Conservation (phyloP, 2,797 vertebrate species). For the Epinephelus awoara region DNA sequence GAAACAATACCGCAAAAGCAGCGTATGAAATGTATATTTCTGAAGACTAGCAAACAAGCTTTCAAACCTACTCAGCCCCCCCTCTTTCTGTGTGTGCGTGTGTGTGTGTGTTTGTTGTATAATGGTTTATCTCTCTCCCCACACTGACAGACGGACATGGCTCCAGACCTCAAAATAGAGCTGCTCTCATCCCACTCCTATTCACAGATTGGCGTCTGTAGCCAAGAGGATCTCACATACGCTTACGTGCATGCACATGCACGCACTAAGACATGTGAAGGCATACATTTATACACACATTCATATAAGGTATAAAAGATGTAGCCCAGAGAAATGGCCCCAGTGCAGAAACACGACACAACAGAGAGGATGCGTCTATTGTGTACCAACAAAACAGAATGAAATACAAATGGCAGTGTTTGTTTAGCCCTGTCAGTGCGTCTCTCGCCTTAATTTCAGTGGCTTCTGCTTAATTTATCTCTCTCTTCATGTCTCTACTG, state of each 20-base stretch:
- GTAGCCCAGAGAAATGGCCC: not conserved
- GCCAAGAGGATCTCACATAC: slow-evolving; percentile 46
- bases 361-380: not conserved
- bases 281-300: not conserved
- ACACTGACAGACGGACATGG: slow-evolving; percentile 55
- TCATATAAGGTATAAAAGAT: slow-evolving; percentile 6
- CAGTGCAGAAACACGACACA: not conserved
- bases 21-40: not conserved
- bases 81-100: not conserved
- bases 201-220: slow-evolving; percentile 50
- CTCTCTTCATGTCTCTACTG: slow-evolving; percentile 4
- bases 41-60: slow-evolving; percentile 25
- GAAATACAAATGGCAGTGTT: slow-evolving; percentile 10
- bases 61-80: slow-evolving; percentile 3
- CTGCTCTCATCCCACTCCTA: slow-evolving; percentile 63
- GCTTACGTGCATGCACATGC: slow-evolving; percentile 1
- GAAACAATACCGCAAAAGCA: not conserved
- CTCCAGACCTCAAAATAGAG: slow-evolving; percentile 65
- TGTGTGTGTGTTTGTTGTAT: not conserved
- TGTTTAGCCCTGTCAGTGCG: not conserved
- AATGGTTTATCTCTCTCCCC: slow-evolving; percentile 50
- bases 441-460: slow-evolving; percentile 2
- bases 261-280: not conserved
- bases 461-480: slow-evolving; percentile 17
- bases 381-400: not conserved